Evolutionary conservation across 2,797 vertebrate species (phyloP).

Genomic region (Xiphorhynchus erythropygius): DNA sequence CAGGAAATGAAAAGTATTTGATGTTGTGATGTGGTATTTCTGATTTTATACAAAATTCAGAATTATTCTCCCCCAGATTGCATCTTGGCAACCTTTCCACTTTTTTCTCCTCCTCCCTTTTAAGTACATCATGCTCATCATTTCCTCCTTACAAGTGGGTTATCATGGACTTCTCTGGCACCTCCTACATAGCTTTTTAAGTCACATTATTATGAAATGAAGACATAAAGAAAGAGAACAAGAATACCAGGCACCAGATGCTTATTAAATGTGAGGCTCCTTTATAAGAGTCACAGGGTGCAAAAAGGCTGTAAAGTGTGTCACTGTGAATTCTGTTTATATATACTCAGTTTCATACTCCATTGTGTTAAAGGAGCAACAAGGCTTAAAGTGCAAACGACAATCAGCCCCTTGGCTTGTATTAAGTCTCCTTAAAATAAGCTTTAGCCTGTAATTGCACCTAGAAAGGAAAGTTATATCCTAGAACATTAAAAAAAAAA

Average conservation of each 20-base stretch:
- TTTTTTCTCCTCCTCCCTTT: neutral
- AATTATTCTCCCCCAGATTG: neutral
- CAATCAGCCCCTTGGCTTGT: neutral
- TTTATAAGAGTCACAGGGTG: neutral
- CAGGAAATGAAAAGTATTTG: neutral
- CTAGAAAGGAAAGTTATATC: neutral
- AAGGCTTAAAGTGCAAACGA: neutral
- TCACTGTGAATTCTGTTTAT: neutral
- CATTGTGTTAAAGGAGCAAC: neutral
- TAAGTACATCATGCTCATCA: neutral
- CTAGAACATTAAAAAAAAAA: neutral
- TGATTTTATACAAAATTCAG: neutral
- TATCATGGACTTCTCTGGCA: conserved; percentile 20
- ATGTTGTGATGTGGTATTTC: neutral
- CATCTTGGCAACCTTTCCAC: neutral
- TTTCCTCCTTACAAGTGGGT: conserved; percentile 15
- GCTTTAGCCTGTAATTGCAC: neutral
- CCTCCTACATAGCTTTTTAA: conserved; percentile 34
- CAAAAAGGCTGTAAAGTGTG: neutral
- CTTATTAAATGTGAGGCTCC: neutral
- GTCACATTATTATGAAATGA: neutral
- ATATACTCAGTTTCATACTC: neutral
- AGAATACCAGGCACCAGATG: neutral
- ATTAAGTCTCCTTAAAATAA: conserved; percentile 14
- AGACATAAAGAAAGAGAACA: neutral